A percentile compares a stretch with the other conserved stretches of the same genome.
phyloP scores from a whole-genome alignment of 1,140 invertebrate genomes.

The Atta cephalotes region DNA sequence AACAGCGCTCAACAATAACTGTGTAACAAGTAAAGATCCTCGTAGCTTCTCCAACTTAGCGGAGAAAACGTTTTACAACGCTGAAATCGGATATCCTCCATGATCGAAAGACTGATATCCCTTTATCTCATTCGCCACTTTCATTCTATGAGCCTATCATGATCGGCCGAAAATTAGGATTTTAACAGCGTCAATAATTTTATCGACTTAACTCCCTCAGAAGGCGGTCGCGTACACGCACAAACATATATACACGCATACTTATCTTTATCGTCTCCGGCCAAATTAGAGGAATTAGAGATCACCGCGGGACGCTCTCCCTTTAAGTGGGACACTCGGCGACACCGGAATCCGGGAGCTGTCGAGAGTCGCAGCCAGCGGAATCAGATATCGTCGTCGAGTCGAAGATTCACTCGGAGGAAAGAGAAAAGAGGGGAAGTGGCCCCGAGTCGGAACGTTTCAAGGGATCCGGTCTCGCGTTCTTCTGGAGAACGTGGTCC shows the following conservation, averaged over 20 bases:
- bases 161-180: constrained; percentile 35
- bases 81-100: constrained; percentile 44
- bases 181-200: constrained; percentile 57
- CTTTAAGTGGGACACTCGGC: constrained; percentile 11
- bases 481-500: constrained; percentile 17
- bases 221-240: constrained; percentile 7
- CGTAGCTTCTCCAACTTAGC: not conserved
- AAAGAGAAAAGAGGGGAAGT: not conserved
- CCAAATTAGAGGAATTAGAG: constrained; percentile 73
- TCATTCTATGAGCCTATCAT: not conserved
- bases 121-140: constrained; percentile 14
- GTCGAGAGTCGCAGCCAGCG: constrained; percentile 44
- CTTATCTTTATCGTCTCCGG: constrained; percentile 10
- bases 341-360: constrained; percentile 74
- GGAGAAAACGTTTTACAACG: not conserved
- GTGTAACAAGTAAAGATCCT: constrained; percentile 16
- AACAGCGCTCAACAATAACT: constrained; percentile 12
- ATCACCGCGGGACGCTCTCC: constrained; percentile 55
- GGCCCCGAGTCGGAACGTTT: constrained; percentile 53
- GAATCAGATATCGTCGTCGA: constrained; percentile 76
- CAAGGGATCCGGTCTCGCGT: constrained; percentile 39
- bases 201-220: constrained; percentile 49
- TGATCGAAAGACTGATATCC: constrained; percentile 40
- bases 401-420: constrained; percentile 70
- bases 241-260: not conserved